Conservation (phyloP, 2,113 vertebrate species). For the Osmerus eperlanus region DNA sequence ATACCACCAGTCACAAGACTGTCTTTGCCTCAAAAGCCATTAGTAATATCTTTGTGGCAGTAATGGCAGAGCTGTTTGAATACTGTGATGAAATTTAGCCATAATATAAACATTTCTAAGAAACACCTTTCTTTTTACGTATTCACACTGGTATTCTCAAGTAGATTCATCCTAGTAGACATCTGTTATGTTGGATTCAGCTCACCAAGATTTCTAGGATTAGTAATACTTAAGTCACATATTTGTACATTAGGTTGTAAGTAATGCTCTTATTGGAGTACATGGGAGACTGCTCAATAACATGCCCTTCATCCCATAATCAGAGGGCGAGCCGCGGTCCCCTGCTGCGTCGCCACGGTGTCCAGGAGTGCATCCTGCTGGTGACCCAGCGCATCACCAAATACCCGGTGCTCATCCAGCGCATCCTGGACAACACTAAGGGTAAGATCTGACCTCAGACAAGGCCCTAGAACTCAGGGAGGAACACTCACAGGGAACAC, state of each 20-base stretch:
- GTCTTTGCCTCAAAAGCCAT: background rate
- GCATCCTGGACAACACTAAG: conserved; percentile 90
- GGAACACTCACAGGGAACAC: background rate
- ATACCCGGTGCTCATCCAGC: conserved; percentile 87
- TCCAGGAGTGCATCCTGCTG: conserved; percentile 91
- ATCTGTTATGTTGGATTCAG: too few relatives aligned
- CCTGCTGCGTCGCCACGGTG: conserved; percentile 83
- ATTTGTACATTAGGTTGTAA: too few relatives aligned
- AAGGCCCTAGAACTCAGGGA: background rate
- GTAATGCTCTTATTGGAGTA: too few relatives aligned
- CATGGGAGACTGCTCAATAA: too few relatives aligned
- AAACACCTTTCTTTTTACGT: too few relatives aligned
- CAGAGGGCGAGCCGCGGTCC: conserved; percentile 81
- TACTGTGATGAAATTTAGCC: too few relatives aligned
- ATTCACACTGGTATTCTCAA: too few relatives aligned
- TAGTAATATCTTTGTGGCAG: background rate
- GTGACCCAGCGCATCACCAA: conserved; percentile 95
- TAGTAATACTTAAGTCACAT: too few relatives aligned
- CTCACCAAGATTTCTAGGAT: too few relatives aligned
- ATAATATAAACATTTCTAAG: too few relatives aligned
- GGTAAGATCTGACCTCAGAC: conserved; percentile 60
- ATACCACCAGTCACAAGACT: background rate
- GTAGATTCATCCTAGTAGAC: too few relatives aligned
- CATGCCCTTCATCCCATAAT: background rate
- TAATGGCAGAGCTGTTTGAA: too few relatives aligned